Percentiles rank a stretch among this genome's conserved stretches.
Evolutionary conservation across 1,140 invertebrate genomes (phyloP).

Genomic region (Diachasmimorpha longicaudata): DNA sequence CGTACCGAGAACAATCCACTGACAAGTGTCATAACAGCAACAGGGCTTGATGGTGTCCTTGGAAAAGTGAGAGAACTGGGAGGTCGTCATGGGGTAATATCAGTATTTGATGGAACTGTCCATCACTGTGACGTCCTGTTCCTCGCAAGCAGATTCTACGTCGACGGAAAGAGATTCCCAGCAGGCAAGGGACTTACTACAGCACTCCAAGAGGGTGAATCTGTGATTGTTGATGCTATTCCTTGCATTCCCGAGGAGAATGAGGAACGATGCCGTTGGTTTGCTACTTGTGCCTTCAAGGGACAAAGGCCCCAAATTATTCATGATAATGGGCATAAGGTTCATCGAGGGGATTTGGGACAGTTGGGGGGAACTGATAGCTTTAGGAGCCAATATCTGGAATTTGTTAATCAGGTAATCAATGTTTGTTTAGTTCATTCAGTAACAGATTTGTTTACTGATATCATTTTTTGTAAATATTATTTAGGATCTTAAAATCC

Average conservation of each 20-base stretch:
- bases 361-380: background rate
- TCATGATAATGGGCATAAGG: background rate
- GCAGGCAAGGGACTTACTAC: conserved; percentile 30
- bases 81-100: conserved; percentile 37
- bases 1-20: background rate
- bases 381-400: background rate
- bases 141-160: conserved; percentile 40
- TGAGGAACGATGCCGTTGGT: conserved; percentile 37
- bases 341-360: background rate
- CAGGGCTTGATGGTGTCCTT: conserved; percentile 28
- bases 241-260: conserved; percentile 42
- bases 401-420: conserved; percentile 16
- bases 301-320: conserved; percentile 34
- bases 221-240: conserved; percentile 42
- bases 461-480: conserved; percentile 3
- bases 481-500: background rate
- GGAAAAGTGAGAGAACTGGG: conserved; percentile 30
- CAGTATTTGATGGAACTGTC: conserved; percentile 17
- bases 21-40: background rate
- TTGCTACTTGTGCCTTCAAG: conserved; percentile 38
- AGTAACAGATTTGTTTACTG: too few relatives aligned
- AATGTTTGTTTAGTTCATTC: background rate
- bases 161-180: conserved; percentile 38
- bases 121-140: conserved; percentile 33
- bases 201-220: conserved; percentile 28